Evolutionary conservation across 2,888 invertebrate genomes (phyloP).

Genomic region (Zootermopsis nevadensis): DNA sequence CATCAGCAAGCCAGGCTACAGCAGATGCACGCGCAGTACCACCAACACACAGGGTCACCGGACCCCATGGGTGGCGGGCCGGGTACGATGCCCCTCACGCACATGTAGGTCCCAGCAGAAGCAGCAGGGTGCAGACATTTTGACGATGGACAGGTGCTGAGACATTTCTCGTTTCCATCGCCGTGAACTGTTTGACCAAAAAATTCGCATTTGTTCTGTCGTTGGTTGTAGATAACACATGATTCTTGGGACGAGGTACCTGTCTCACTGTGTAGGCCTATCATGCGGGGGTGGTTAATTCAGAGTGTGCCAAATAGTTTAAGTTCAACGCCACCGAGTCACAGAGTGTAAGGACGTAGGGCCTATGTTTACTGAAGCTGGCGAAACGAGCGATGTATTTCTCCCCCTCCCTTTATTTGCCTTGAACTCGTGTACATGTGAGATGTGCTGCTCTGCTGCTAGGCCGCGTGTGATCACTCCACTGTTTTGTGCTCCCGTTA

Average conservation of each 20-base stretch:
- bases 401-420: not conserved
- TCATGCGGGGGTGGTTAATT: slow-evolving; percentile 14
- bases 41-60: slow-evolving; percentile 68
- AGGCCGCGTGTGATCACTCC: not conserved
- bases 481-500: slow-evolving; percentile 33
- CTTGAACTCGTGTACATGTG: not conserved
- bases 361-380: not conserved
- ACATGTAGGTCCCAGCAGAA: slow-evolving; percentile 68
- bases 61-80: slow-evolving; percentile 71
- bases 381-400: not conserved
- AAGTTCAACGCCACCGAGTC: slow-evolving; percentile 33
- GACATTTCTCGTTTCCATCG: slow-evolving; percentile 29
- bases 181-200: slow-evolving; percentile 14
- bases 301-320: slow-evolving; percentile 40
- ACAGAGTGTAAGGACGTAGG: slow-evolving; percentile 8
- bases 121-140: slow-evolving; percentile 20
- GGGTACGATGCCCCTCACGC: slow-evolving; percentile 70
- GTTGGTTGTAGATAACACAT: not conserved
- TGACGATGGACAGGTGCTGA: slow-evolving; percentile 38
- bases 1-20: slow-evolving; percentile 56
- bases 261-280: slow-evolving; percentile 11
- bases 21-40: slow-evolving; percentile 58
- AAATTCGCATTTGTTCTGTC: not conserved
- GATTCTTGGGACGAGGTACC: no score
- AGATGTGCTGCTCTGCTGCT: not conserved